Conservation (phyloP, 2,113 vertebrate genomes). For the Coptodon bakossiorum region DNA sequence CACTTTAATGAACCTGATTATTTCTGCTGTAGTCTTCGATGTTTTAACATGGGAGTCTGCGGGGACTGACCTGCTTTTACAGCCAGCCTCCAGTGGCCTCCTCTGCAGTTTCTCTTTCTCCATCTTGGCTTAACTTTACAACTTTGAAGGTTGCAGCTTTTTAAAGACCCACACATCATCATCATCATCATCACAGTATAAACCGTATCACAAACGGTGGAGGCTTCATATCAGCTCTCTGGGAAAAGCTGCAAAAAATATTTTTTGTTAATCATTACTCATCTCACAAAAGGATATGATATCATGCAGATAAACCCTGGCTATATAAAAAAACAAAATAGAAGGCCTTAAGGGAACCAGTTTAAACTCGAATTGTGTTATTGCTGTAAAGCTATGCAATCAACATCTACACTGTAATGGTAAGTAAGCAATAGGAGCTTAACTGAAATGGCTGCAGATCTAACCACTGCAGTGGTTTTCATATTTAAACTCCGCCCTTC, state of each 20-base stretch:
- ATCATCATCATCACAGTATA: background rate
- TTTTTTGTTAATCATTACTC: background rate
- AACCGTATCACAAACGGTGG: background rate
- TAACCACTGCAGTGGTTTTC: background rate
- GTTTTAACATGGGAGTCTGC: background rate
- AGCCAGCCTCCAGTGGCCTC: background rate
- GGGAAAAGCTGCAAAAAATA: background rate
- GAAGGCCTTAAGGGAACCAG: background rate
- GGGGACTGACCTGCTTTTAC: background rate
- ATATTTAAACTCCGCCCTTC: background rate
- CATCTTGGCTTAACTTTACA: background rate
- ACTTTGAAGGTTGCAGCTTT: background rate
- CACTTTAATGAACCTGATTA: background rate
- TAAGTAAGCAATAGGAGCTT: background rate
- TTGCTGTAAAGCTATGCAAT: background rate
- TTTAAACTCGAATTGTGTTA: accelerated
- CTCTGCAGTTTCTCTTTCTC: background rate
- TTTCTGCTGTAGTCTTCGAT: background rate
- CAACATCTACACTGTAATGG: background rate
- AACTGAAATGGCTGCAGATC: background rate
- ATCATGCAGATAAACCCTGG: background rate
- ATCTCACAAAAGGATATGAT: background rate
- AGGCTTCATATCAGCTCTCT: background rate
- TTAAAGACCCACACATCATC: background rate
- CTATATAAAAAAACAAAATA: background rate